These are phyloP conservation scores for Platygyra sinensis DNA, from an alignment of 64 coral and sea anemone species.

Conservation along the genomic window DNA sequence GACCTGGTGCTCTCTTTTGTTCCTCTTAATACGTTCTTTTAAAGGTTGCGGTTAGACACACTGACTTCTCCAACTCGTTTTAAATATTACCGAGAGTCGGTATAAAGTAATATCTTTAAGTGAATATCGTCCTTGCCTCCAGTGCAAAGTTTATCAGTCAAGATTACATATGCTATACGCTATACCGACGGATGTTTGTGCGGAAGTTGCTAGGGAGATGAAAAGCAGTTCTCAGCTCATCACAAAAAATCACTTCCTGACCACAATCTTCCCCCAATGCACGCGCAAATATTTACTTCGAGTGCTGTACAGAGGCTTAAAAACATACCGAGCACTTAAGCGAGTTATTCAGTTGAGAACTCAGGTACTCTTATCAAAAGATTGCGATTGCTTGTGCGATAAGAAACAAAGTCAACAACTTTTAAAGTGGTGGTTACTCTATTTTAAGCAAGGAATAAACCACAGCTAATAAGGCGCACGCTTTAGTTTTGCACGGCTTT, in stretches of 20 bases:
- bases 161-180: background rate
- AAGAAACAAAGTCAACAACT: background rate
- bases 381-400: background rate
- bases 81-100: background rate
- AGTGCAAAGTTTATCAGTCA: background rate
- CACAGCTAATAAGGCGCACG: background rate
- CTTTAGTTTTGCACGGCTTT: background rate
- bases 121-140: background rate
- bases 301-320: background rate
- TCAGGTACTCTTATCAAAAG: background rate
- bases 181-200: too few species aligned
- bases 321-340: slow-evolving; percentile 27
- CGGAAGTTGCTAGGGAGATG: too few species aligned
- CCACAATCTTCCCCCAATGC: background rate
- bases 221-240: too few species aligned
- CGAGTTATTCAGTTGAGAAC: background rate
- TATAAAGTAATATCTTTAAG: slow-evolving; percentile 11
- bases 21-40: background rate
- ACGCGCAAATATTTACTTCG: background rate
- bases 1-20: background rate
- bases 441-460: background rate
- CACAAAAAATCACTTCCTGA: background rate
- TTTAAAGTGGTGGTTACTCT: background rate
- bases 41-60: slow-evolving; percentile 7
- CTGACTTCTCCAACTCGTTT: background rate